Conservation (phyloP, 2,797 vertebrate genomes). For the Podargus strigoides region DNA sequence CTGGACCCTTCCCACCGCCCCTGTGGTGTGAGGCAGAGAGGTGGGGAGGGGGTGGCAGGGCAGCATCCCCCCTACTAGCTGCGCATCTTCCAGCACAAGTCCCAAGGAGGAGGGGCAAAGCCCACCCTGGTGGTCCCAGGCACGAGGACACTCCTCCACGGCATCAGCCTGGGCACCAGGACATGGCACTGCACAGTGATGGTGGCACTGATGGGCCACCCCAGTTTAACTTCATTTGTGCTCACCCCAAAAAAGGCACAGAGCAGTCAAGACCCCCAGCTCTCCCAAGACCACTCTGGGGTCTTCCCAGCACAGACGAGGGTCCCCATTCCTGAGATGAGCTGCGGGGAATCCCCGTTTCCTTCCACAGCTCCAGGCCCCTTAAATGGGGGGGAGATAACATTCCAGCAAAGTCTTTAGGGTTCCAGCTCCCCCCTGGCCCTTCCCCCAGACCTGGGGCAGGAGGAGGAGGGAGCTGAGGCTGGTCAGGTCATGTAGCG, state of each 20-base stretch:
- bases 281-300: rapidly evolving
- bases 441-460: not conserved
- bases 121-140: not conserved
- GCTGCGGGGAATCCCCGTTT: not conserved
- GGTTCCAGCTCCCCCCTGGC: not conserved
- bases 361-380: not conserved
- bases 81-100: not conserved
- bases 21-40: not conserved
- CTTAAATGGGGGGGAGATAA: not conserved
- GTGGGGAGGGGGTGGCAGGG: not conserved
- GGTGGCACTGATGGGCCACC: not conserved
- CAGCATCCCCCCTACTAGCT: not conserved
- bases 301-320: not conserved
- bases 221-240: rapidly evolving
- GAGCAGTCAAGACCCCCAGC: not conserved
- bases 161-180: not conserved
- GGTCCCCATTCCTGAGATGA: not conserved
- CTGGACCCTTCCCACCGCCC: not conserved
- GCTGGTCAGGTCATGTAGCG: conserved; percentile 79
- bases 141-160: rapidly evolving
- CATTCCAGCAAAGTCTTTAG: not conserved
- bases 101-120: not conserved
- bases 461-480: not conserved
- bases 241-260: rapidly evolving
- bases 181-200: rapidly evolving